Evolutionary conservation across 2,113 vertebrate species (phyloP).

Genomic region (Pterocles burchelli): DNA sequence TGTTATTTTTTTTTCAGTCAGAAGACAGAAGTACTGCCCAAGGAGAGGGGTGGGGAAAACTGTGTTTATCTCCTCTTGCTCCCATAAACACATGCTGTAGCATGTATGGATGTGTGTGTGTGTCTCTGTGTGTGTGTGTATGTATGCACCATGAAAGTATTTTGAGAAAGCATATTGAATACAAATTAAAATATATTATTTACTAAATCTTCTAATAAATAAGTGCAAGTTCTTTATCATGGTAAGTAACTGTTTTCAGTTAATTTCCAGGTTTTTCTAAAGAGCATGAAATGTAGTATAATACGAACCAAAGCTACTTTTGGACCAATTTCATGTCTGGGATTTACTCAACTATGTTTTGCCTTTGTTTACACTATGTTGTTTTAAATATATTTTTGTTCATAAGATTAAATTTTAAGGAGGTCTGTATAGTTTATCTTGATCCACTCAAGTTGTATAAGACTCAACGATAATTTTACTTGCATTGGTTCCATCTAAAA

Average conservation of each 20-base stretch:
- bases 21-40: neutral
- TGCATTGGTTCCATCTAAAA: neutral
- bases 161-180: neutral
- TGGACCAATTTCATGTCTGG: neutral
- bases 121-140: too few species aligned
- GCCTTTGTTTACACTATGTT: neutral
- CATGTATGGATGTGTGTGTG: neutral
- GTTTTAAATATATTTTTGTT: neutral
- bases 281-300: neutral
- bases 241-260: constrained; percentile 35
- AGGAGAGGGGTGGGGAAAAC: neutral
- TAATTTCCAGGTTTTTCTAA: neutral
- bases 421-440: neutral
- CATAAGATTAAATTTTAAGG: neutral
- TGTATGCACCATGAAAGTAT: neutral
- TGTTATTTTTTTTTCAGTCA: neutral
- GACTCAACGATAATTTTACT: neutral
- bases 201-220: neutral
- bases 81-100: neutral
- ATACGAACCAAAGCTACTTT: neutral
- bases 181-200: neutral
- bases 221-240: neutral
- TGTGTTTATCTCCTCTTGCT: neutral
- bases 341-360: neutral
- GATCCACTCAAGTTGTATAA: neutral